Conservation (phyloP, 1,140 invertebrate genomes). For the Drosophila melanogaster region DNA sequence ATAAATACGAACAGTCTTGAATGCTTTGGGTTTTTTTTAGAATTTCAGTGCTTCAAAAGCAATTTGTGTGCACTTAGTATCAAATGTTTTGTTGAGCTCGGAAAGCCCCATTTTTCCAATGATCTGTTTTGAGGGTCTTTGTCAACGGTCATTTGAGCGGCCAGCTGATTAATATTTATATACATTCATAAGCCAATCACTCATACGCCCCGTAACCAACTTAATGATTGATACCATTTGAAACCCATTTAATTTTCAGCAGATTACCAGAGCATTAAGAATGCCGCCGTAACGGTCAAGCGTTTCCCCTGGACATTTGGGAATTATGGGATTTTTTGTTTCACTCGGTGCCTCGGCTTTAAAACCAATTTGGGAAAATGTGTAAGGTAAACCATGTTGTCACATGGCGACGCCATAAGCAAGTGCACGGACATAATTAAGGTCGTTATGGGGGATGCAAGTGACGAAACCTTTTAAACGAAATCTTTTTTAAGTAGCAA, state of each 20-base stretch:
- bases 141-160: conserved; percentile 5
- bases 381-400: conserved; percentile 8
- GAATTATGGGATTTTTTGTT: neutral
- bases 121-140: conserved; percentile 39
- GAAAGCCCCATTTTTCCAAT: conserved; percentile 44
- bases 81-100: conserved; percentile 64
- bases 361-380: conserved; percentile 58
- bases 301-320: conserved; percentile 25
- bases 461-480: neutral
- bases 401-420: conserved; percentile 26
- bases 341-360: conserved; percentile 30
- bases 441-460: neutral
- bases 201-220: conserved; percentile 50
- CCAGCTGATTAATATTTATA: conserved; percentile 57
- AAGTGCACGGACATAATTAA: conserved; percentile 10
- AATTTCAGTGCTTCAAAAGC: conserved; percentile 68
- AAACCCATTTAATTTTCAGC: conserved; percentile 54
- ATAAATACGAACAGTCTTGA: conserved; percentile 18
- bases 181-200: conserved; percentile 64
- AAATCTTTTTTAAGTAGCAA: neutral
- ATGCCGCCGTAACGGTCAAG: conserved; percentile 63
- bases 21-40: conserved; percentile 57
- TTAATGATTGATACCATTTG: conserved; percentile 75
- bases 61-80: conserved; percentile 78
- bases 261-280: conserved; percentile 50